phyloP scores from a whole-genome alignment of 2,888 invertebrate species.

The Xestia ashworthii region DNA sequence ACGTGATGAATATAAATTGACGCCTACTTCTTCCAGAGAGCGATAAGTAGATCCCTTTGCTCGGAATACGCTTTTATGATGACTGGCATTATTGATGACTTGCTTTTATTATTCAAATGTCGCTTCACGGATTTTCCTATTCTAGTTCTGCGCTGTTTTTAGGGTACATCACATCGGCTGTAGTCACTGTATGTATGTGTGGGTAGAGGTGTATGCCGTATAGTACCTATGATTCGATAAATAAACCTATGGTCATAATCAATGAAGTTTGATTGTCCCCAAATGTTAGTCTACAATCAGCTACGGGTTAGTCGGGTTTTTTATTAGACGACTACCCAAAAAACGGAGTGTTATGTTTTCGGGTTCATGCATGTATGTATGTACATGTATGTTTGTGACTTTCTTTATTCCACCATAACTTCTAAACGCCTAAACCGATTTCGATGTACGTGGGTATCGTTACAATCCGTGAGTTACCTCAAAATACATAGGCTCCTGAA shows the following conservation, averaged over 20 bases:
- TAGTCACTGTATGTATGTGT: not conserved
- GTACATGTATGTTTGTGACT: too few species aligned
- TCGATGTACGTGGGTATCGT: too few species aligned
- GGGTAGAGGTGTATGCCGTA: not conserved
- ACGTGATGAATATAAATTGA: slow-evolving; percentile 42
- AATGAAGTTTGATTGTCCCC: too few species aligned
- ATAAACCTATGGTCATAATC: not conserved
- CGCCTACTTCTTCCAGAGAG: not conserved
- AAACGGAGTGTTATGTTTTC: too few species aligned
- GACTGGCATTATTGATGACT: slow-evolving; percentile 53
- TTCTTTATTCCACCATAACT: too few species aligned
- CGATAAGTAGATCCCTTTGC: slow-evolving; percentile 39
- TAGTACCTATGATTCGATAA: not conserved
- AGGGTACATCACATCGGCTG: not conserved
- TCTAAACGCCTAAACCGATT: too few species aligned
- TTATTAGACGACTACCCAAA: too few species aligned
- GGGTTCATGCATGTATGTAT: too few species aligned
- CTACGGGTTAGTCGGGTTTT: too few species aligned
- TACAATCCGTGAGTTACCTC: too few species aligned
- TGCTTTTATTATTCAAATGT: slow-evolving; percentile 48
- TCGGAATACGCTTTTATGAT: slow-evolving; percentile 40
- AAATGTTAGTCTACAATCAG: too few species aligned
- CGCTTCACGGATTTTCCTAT: slow-evolving; percentile 24
- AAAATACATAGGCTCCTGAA: too few species aligned
- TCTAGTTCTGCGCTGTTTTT: slow-evolving; percentile 23